Evolutionary conservation across 1,140 invertebrate genomes (phyloP).

Genomic region (Apocrypta bakeri): DNA sequence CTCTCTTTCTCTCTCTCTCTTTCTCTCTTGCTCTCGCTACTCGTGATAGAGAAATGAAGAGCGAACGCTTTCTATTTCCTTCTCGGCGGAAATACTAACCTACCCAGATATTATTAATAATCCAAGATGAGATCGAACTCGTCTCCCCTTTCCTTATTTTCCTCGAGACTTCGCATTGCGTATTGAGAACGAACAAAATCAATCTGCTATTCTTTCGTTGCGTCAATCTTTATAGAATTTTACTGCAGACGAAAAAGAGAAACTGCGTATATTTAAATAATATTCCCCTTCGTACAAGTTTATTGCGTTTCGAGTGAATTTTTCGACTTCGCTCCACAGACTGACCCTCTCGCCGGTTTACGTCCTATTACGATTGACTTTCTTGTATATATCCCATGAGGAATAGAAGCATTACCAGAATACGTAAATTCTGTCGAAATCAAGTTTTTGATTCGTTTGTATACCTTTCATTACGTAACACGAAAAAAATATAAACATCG

Average conservation of each 20-base stretch:
- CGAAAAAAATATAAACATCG: too few species aligned
- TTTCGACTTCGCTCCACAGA: conserved; percentile 7
- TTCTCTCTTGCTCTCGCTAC: conserved; percentile 51
- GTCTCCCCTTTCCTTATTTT: conserved; percentile 49
- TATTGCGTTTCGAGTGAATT: conserved; percentile 69
- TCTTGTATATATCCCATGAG: too few species aligned
- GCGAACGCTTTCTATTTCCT: conserved; percentile 64
- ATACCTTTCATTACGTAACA: too few species aligned
- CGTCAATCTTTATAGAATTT: conserved; percentile 52
- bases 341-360: background rate
- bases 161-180: conserved; percentile 2
- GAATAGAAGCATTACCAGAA: background rate
- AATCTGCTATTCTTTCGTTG: conserved; percentile 69
- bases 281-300: conserved; percentile 65
- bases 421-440: too few species aligned
- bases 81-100: conserved; percentile 71
- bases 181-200: conserved; percentile 66
- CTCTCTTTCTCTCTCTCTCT: conserved; percentile 28
- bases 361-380: too few species aligned
- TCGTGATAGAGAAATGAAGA: conserved; percentile 74
- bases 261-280: conserved; percentile 66
- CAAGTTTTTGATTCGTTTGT: too few species aligned
- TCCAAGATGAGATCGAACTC: conserved; percentile 72
- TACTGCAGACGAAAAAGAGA: conserved; percentile 22
- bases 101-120: conserved; percentile 74